These are phyloP conservation scores for Tetraodon nigroviridis DNA, from an alignment of 2,113 vertebrate species.

Conservation along the genomic window DNA sequence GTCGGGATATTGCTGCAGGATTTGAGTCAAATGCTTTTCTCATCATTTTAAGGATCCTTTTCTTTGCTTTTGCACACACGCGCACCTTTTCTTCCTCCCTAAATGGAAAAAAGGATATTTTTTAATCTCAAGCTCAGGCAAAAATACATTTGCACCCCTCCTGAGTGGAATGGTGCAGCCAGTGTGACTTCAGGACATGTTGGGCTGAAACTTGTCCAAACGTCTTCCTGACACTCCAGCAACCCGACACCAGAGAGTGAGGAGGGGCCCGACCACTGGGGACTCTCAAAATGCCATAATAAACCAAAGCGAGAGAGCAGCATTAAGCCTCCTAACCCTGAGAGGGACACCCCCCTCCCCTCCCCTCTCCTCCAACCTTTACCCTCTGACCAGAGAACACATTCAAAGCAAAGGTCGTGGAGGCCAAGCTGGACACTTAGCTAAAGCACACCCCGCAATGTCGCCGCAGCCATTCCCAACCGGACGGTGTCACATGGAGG, in stretches of 20 bases:
- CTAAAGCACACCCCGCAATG: constrained; percentile 41
- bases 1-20: neutral
- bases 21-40: constrained; percentile 8
- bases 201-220: constrained; percentile 26
- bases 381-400: constrained; percentile 32
- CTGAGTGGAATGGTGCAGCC: neutral
- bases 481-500: constrained; percentile 13
- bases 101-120: too few relatives aligned
- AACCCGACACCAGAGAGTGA: constrained; percentile 50
- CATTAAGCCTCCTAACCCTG: constrained; percentile 33
- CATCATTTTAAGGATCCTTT: neutral
- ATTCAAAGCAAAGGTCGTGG: constrained; percentile 32
- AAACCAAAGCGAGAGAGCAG: constrained; percentile 37
- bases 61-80: too few relatives aligned
- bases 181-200: constrained; percentile 3
- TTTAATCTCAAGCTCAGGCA: too few relatives aligned
- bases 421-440: constrained; percentile 45
- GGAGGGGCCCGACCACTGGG: constrained; percentile 44
- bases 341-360: constrained; percentile 17
- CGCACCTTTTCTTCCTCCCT: too few relatives aligned
- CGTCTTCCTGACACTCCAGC: constrained; percentile 46
- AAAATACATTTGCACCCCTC: too few relatives aligned
- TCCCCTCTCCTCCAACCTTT: neutral
- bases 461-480: constrained; percentile 13
- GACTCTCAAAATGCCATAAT: constrained; percentile 61